phyloP scores from a whole-genome alignment of 1,140 invertebrate genomes.

The Lutraria rhynchaena region DNA sequence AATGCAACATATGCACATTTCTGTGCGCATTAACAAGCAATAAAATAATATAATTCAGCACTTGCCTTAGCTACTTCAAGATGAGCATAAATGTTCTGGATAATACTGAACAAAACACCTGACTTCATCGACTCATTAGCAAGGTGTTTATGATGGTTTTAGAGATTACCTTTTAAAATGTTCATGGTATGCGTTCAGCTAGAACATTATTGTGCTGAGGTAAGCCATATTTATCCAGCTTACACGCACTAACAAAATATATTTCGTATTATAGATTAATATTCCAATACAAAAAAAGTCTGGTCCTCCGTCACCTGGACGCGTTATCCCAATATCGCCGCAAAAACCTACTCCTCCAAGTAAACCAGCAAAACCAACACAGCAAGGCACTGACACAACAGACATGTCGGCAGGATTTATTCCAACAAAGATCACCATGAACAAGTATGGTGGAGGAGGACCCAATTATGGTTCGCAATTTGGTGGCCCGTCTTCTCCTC shows the following conservation, averaged over 20 bases:
- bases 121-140: too few relatives aligned
- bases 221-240: too few relatives aligned
- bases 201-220: too few relatives aligned
- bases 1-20: too few relatives aligned
- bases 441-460: constrained; percentile 71
- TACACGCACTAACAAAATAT: neutral
- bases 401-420: constrained; percentile 66
- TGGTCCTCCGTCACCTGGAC: constrained; percentile 30
- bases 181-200: too few relatives aligned
- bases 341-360: constrained; percentile 43
- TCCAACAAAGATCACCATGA: constrained; percentile 72
- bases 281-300: constrained; percentile 54
- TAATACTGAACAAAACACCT: too few relatives aligned
- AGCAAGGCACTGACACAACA: constrained; percentile 56
- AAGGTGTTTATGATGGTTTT: too few relatives aligned
- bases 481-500: neutral
- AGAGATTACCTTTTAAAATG: too few relatives aligned
- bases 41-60: too few relatives aligned
- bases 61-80: too few relatives aligned
- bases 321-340: constrained; percentile 48
- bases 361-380: constrained; percentile 37
- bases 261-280: constrained; percentile 30
- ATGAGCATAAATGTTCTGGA: too few relatives aligned
- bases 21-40: too few relatives aligned
- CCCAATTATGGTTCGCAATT: constrained; percentile 67